Conservation (phyloP, 2,113 vertebrate genomes). For the Globicephala melas region DNA sequence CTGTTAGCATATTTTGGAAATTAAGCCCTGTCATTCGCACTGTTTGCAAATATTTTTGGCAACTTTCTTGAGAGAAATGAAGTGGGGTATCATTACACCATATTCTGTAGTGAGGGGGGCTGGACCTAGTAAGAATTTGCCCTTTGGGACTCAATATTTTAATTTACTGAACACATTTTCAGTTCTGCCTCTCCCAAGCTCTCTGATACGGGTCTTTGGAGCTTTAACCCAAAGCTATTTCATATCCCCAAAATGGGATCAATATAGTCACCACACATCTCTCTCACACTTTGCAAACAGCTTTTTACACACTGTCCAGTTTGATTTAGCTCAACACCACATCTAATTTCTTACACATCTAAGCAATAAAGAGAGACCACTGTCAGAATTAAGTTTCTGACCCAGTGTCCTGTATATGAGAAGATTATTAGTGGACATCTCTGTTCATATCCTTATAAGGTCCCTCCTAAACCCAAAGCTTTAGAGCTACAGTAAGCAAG, state of each 20-base stretch:
- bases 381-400: conserved; percentile 12
- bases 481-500: neutral
- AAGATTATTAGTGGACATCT: neutral
- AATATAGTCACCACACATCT: neutral
- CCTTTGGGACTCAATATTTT: neutral
- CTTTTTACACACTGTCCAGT: neutral
- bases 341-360: neutral
- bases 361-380: neutral
- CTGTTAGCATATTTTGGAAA: neutral
- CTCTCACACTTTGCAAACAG: neutral
- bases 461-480: conserved; percentile 1
- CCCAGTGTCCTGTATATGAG: neutral
- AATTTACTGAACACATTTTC: conserved; percentile 1
- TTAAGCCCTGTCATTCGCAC: neutral
- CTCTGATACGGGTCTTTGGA: neutral
- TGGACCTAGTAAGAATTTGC: neutral
- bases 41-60: neutral
- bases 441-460: neutral
- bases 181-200: neutral
- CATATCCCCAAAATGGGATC: neutral
- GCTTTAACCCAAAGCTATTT: conserved; percentile 17
- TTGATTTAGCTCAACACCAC: neutral
- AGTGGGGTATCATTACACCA: neutral
- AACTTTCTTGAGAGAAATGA: neutral
- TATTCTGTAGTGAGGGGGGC: neutral